Conservation (phyloP, 1,140 invertebrate genomes). For the Drosophila subobscura region DNA sequence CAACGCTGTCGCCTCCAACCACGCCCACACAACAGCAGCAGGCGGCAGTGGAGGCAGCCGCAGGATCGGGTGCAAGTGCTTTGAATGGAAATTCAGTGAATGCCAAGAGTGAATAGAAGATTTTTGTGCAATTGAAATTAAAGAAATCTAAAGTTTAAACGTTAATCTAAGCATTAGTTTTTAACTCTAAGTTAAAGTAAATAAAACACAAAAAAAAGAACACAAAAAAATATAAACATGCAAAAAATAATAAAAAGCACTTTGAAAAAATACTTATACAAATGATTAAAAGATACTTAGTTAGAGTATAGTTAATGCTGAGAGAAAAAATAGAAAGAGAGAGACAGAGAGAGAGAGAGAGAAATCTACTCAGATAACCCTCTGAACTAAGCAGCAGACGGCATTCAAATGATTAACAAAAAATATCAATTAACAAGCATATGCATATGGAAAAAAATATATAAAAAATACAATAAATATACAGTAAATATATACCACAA, state of each 20-base stretch:
- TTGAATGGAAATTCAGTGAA: slow-evolving; percentile 47
- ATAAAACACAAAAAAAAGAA: slow-evolving; percentile 16
- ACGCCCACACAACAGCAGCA: slow-evolving; percentile 68
- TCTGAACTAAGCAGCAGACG: slow-evolving; percentile 24
- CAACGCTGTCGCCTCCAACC: slow-evolving; percentile 73
- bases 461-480: slow-evolving; percentile 28
- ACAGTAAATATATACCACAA: slow-evolving; percentile 13
- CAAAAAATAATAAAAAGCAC: slow-evolving; percentile 22
- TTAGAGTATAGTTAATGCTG: slow-evolving; percentile 31
- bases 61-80: slow-evolving; percentile 18
- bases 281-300: slow-evolving; percentile 30
- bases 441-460: slow-evolving; percentile 45
- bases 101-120: slow-evolving; percentile 59
- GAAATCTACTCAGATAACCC: slow-evolving; percentile 22
- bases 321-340: not conserved
- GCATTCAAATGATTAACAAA: slow-evolving; percentile 41
- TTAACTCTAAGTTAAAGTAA: slow-evolving; percentile 28
- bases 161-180: slow-evolving; percentile 12
- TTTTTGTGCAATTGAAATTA: slow-evolving; percentile 38
- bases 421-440: slow-evolving; percentile 49
- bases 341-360: not conserved
- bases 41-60: slow-evolving; percentile 19
- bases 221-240: slow-evolving; percentile 6
- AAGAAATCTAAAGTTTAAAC: slow-evolving; percentile 16
- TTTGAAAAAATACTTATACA: slow-evolving; percentile 23